Conservation (phyloP, 2,888 invertebrate genomes). For the Euzophera pinguis region DNA sequence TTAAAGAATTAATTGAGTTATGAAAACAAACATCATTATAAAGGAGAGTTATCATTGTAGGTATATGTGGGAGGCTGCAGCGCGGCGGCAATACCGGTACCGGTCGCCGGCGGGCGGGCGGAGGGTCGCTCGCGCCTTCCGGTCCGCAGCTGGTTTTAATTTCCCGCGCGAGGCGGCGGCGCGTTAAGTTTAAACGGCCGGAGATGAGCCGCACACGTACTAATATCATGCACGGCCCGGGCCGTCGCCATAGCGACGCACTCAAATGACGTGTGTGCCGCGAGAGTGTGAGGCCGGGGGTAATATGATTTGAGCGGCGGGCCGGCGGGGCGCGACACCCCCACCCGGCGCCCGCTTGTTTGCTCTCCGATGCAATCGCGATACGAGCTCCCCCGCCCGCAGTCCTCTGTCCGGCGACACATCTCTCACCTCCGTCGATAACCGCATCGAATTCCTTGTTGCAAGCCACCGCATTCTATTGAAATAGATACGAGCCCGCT, state of each 20-base stretch:
- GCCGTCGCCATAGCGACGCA: slow-evolving; percentile 84
- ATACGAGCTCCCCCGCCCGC: slow-evolving; percentile 53
- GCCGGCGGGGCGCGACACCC: slow-evolving; percentile 51
- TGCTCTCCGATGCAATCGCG: slow-evolving; percentile 80
- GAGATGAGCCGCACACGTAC: slow-evolving; percentile 76
- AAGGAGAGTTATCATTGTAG: slow-evolving; percentile 9
- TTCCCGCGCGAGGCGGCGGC: slow-evolving; percentile 64
- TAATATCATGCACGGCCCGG: slow-evolving; percentile 81
- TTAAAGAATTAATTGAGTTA: neutral
- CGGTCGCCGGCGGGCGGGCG: slow-evolving; percentile 34
- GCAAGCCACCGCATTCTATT: slow-evolving; percentile 74
- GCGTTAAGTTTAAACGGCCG: slow-evolving; percentile 75
- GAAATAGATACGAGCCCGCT: slow-evolving; percentile 66
- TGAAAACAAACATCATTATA: slow-evolving; percentile 7
- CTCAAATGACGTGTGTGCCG: slow-evolving; percentile 83
- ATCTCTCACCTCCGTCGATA: slow-evolving; percentile 75
- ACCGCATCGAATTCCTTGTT: slow-evolving; percentile 78
- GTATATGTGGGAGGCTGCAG: slow-evolving; percentile 18
- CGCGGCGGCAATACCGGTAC: slow-evolving; percentile 23
- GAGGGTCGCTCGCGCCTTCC: slow-evolving; percentile 64
- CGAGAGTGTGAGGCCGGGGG: slow-evolving; percentile 69
- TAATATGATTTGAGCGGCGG: slow-evolving; percentile 76
- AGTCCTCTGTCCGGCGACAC: slow-evolving; percentile 49
- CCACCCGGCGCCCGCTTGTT: slow-evolving; percentile 76
- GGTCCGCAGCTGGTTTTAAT: slow-evolving; percentile 75